These are phyloP conservation scores for Aphaenogaster ashmeadi DNA, from an alignment of 1,140 invertebrate species.

Conservation along the genomic window DNA sequence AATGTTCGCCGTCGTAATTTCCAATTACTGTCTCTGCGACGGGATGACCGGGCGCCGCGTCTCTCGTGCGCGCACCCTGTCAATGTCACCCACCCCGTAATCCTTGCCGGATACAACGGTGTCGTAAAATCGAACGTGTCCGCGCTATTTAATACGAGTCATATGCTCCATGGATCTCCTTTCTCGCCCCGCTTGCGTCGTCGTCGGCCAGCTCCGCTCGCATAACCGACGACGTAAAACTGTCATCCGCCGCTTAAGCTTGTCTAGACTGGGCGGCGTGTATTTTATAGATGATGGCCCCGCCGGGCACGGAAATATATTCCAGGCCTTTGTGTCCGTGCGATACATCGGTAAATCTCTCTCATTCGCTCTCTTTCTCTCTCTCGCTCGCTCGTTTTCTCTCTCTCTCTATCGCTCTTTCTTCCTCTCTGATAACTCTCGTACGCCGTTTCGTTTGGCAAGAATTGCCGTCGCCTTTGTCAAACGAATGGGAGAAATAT, in stretches of 20 bases:
- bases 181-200: neutral
- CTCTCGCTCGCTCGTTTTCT: neutral
- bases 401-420: neutral
- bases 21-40: constrained; percentile 67
- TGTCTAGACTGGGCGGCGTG: constrained; percentile 58
- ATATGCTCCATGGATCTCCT: constrained; percentile 14
- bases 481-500: constrained; percentile 27
- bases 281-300: constrained; percentile 62
- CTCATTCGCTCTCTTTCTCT: neutral
- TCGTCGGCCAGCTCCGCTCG: neutral
- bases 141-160: constrained; percentile 46
- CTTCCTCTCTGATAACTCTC: constrained; percentile 5
- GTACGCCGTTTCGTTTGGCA: constrained; percentile 31
- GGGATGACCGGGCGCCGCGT: constrained; percentile 3
- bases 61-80: constrained; percentile 1
- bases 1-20: constrained; percentile 65
- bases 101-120: constrained; percentile 51
- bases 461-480: constrained; percentile 33
- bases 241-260: constrained; percentile 60
- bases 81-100: constrained; percentile 54
- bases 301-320: constrained; percentile 52
- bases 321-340: constrained; percentile 37
- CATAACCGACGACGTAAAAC: constrained; percentile 57
- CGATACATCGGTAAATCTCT: constrained; percentile 57
- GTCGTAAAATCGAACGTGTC: constrained; percentile 71